Percentiles rank a stretch among this genome's conserved stretches.
Evolutionary conservation across 1,140 invertebrate species (phyloP).

Genomic region (Periplaneta americana): DNA sequence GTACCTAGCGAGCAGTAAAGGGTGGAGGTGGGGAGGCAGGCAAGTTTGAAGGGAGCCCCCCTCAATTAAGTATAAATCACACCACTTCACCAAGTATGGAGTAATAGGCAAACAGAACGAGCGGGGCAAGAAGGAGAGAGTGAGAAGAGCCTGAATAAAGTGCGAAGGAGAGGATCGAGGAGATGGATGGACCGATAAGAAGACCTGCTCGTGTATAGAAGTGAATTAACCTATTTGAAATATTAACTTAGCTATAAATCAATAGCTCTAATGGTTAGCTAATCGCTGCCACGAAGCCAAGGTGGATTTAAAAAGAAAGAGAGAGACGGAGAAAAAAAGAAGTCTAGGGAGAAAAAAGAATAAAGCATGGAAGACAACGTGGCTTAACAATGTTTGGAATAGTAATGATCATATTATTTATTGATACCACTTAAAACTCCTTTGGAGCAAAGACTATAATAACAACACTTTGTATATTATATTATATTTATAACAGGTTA

Average conservation of each 20-base stretch:
- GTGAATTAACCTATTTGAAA: constrained; percentile 17
- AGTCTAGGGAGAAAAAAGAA: not conserved
- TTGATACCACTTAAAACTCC: constrained; percentile 7
- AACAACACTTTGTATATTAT: constrained; percentile 3
- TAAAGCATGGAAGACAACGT: not conserved
- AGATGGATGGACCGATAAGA: not conserved
- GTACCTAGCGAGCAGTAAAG: too few species aligned
- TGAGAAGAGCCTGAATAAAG: not conserved
- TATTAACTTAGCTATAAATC: constrained; percentile 17
- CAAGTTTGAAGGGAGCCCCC: not conserved
- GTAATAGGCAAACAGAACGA: constrained; percentile 12
- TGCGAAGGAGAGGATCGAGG: not conserved
- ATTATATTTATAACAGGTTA: constrained; percentile 6
- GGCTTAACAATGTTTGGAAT: constrained; percentile 12
- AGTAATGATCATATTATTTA: constrained; percentile 8
- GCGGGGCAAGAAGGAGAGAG: not conserved
- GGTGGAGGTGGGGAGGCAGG: not conserved
- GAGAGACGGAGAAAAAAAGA: not conserved
- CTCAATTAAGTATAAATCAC: constrained; percentile 12
- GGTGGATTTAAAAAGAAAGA: not conserved
- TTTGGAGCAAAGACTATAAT: not conserved
- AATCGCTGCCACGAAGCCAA: not conserved
- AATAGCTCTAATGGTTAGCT: constrained; percentile 11
- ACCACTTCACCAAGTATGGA: constrained; percentile 1
- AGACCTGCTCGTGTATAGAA: not conserved